Evolutionary conservation across 2,888 invertebrate genomes (phyloP).

Genomic region (Encarsia formosa): DNA sequence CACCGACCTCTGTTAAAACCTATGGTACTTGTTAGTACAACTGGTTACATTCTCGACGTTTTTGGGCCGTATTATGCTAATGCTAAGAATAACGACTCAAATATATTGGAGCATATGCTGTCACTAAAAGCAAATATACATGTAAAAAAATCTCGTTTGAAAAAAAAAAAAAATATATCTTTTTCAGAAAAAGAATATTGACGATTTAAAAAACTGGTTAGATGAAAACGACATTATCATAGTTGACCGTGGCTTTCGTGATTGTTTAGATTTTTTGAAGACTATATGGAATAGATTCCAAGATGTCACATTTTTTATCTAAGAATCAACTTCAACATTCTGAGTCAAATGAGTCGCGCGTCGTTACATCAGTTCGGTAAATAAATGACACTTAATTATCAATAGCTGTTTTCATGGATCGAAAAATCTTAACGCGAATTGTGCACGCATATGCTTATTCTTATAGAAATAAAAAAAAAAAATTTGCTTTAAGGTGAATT

Average conservation of each 20-base stretch:
- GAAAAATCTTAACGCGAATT: no score
- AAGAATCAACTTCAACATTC: slow-evolving; percentile 1
- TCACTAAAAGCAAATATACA: neutral
- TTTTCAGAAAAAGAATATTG: no score
- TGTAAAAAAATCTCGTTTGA: neutral
- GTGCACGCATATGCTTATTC: no score
- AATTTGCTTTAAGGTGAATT: no score
- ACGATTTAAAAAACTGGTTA: no score
- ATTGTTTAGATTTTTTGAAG: neutral
- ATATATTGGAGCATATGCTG: slow-evolving; percentile 2
- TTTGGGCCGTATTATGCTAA: slow-evolving; percentile 7
- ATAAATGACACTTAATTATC: no score
- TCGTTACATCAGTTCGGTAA: slow-evolving; percentile 26
- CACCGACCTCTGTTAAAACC: slow-evolving; percentile 3
- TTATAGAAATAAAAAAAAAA: no score
- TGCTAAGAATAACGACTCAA: no score
- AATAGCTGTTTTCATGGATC: no score
- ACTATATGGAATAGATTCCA: neutral
- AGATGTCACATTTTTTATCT: neutral
- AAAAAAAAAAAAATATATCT: no score
- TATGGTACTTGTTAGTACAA: slow-evolving; percentile 8
- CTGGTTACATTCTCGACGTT: slow-evolving; percentile 11
- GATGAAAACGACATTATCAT: neutral
- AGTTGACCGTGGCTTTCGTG: slow-evolving; percentile 1
- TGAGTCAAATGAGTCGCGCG: slow-evolving; percentile 4